phyloP scores from a whole-genome alignment of 1,140 invertebrate genomes.

The Portunus trituberculatus region DNA sequence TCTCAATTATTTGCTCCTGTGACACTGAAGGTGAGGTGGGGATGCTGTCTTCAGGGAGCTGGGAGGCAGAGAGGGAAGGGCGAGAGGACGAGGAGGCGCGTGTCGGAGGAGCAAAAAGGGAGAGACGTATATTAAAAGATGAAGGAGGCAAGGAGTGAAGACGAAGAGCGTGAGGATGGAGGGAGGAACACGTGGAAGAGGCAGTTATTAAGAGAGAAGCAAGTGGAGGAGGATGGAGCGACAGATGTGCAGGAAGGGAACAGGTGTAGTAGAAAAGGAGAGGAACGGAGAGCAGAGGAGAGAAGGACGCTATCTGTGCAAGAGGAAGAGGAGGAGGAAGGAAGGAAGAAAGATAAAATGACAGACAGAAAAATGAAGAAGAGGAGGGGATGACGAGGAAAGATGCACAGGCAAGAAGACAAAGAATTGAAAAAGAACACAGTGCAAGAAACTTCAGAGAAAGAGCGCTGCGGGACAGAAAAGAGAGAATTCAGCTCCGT shows the following conservation, averaged over 20 bases:
- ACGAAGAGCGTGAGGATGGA: background rate
- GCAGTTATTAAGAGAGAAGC: slow-evolving; percentile 12
- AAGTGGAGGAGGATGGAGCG: background rate
- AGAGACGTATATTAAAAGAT: background rate
- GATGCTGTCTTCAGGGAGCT: background rate
- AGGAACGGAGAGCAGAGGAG: background rate
- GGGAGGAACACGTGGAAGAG: background rate
- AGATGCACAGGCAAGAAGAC: background rate
- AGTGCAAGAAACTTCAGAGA: no score
- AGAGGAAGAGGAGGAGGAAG: background rate
- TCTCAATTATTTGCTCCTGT: background rate
- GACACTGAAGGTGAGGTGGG: background rate
- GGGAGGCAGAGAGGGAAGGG: background rate
- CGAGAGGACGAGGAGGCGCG: background rate
- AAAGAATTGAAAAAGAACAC: no score
- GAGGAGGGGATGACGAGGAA: background rate
- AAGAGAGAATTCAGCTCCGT: no score
- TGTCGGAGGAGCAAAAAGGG: background rate
- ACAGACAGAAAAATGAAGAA: background rate
- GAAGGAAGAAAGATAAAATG: background rate
- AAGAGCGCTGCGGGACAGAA: no score
- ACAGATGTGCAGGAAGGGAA: background rate
- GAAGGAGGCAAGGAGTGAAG: background rate
- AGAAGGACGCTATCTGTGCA: background rate
- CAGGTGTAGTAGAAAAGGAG: background rate